Conservation (phyloP, 2,888 invertebrate genomes). For the Thera obeliscata region DNA sequence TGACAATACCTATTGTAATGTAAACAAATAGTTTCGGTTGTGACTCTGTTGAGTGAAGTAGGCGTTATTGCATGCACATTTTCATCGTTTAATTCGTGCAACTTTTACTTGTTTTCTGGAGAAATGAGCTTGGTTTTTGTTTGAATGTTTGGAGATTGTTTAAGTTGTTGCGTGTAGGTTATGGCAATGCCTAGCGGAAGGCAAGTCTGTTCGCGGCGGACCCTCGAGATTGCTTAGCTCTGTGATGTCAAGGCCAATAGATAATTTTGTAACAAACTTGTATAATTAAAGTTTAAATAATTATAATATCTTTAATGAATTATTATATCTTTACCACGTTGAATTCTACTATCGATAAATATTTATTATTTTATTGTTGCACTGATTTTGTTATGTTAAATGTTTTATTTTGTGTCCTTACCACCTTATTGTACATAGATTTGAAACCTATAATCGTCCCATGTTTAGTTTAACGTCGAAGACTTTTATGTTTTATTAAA, state of each 20-base stretch:
- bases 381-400: conserved; percentile 82
- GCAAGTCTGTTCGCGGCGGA: conserved; percentile 48
- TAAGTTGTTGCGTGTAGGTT: conserved; percentile 19
- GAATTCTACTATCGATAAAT: conserved; percentile 78
- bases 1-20: conserved; percentile 44
- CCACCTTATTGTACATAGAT: conserved; percentile 80
- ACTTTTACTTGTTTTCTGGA: conserved; percentile 32
- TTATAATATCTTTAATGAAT: conserved; percentile 67
- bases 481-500: conserved; percentile 72
- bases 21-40: conserved; percentile 52
- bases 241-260: conserved; percentile 83
- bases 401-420: conserved; percentile 81
- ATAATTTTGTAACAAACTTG: conserved; percentile 80
- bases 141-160: conserved; percentile 39
- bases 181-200: conserved; percentile 29
- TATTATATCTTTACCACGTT: conserved; percentile 80
- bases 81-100: conserved; percentile 42
- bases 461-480: conserved; percentile 77
- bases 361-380: conserved; percentile 84
- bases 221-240: conserved; percentile 75
- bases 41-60: conserved; percentile 43
- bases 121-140: conserved; percentile 40
- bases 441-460: conserved; percentile 71
- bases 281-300: conserved; percentile 71
- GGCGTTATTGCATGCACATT: conserved; percentile 45